Evolutionary conservation across 2,797 vertebrate species (phyloP), one percentile per base, ranked within the genome.

Genomic region (Psittacula derbiana): DNA sequence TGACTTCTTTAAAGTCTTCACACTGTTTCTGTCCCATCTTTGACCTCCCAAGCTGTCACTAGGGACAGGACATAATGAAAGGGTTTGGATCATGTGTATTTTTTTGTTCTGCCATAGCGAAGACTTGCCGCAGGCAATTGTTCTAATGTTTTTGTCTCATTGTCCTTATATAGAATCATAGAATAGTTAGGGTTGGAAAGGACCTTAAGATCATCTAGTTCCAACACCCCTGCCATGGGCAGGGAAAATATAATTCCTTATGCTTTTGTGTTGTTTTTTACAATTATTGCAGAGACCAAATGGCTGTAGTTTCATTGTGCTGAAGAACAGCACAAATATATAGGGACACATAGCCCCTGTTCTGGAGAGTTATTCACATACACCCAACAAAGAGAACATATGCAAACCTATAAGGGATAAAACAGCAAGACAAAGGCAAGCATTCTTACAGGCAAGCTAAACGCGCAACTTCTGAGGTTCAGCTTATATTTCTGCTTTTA

Each of bases 341-440:
- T 2, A 78, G n/a, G 43, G 19, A 80, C 31, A 33, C 3, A 69
- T 12, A 46, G 7, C 33, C 25, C n/a, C 13, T 13, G 4, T 61
- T 81, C 55, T 24, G 30, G 5, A 72, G 13, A 38, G 8, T 74
- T 80, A 38, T 21, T 67, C 40, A 53, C 23, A 55, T 30, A 31
- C 3, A 47, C 2, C 1, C 1, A 0, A 53, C 58, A 36, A 73
- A 62, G 25, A 78, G 8, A 30, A 31, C 46, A n/a, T 14, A 21
- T 0, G 0, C 36, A 70, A 80, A 74, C 1, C 7, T 71, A 20
- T 7, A 25, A 44, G 21, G 4, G 20, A 16, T 73, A 70, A 58
- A 72, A 53, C 19, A 10, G 8, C 13, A 83, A 11, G 8, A 47
- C 28, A 60, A 43, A 9, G 38, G 19, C 55, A 88, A 88, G 38